Base-by-base conservation (phyloP, 2,888 invertebrate species). In the Drosophila flavopinicola region DNA sequence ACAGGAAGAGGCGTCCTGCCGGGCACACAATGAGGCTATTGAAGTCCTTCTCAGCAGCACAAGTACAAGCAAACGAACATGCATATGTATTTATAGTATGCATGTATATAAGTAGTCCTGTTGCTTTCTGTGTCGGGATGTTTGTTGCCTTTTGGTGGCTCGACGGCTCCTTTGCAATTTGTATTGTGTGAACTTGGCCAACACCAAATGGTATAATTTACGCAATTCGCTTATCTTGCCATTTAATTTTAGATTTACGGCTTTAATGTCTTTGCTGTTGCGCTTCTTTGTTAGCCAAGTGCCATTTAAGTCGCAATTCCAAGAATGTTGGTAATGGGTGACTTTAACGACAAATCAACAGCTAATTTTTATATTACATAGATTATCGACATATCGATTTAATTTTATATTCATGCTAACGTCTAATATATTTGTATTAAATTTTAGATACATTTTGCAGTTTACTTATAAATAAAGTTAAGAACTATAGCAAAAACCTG, bases 171-270 rank as follows among this genome's bases (percentile, higher is more conserved):
- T 48, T 54, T 33, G 33, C 37, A 48, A 57, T 63, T 76, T 76
- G 76, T 72, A 65, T 72, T 76, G 57, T 66, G 73, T 66, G 73
- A 76, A 59, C 67, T 71, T 64, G 57, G 67, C 49, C 51, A 63
- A 33, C 45, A 48, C 48, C 47, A 75, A 75, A 73, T 57, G 79
- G 69, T 59, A 76, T 79, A 73, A 76, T 79, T 76, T 73, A 79
- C 69, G 68, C 52, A 69, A 49, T 42, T 48, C 45, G 66, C 69
- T 76, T 76, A 79, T 76, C 75, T 76, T 20, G 57, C 68, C 73
- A 76, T 76, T 76, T 76, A 76, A 77, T 69, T 76, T 69, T 47
- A 73, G 74, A 76, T 76, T 76, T 79, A 79, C 61, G 73, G 57
- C 44, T 52, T 44, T 48, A 59, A 72, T 38, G 48, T 67, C 57